Evolutionary conservation across 2,797 vertebrate species (phyloP).

Genomic region (Lacerta bilineata): DNA sequence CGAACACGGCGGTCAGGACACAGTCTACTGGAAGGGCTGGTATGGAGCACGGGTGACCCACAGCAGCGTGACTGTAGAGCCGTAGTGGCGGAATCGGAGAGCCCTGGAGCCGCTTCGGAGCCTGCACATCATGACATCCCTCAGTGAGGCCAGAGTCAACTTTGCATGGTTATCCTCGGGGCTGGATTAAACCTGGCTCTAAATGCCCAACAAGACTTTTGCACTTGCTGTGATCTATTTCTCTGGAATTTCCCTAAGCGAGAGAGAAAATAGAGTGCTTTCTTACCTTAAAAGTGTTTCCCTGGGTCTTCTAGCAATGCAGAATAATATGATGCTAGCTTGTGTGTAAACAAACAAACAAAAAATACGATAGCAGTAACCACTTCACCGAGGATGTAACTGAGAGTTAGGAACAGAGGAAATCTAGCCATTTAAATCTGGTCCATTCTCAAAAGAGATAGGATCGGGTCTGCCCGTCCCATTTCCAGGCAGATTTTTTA

Average conservation of each 20-base stretch:
- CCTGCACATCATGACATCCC: conserved; percentile 34
- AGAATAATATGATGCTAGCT: background rate
- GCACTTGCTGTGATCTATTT: background rate
- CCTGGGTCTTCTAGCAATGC: too few species aligned
- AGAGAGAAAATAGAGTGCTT: background rate
- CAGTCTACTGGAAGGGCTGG: conserved; percentile 93
- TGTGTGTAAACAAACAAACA: too few species aligned
- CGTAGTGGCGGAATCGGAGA: conserved; percentile 57
- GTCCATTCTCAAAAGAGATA: too few species aligned
- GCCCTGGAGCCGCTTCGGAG: background rate
- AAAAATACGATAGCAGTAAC: too few species aligned
- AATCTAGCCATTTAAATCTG: too few species aligned
- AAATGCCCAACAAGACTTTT: background rate
- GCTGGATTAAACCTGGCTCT: background rate
- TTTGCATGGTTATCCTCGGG: conserved; percentile 58
- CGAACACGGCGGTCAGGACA: conserved; percentile 92
- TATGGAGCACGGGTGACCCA: conserved; percentile 91
- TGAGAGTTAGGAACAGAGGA: background rate
- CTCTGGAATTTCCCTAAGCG: background rate
- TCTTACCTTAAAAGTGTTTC: background rate
- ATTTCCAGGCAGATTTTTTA: too few species aligned
- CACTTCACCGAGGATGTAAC: too few species aligned
- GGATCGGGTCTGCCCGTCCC: too few species aligned
- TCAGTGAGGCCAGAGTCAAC: conserved; percentile 29
- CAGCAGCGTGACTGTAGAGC: conserved; percentile 87